Evolutionary conservation across 2,888 invertebrate species (phyloP).

Genomic region (Fragum whitleyi): DNA sequence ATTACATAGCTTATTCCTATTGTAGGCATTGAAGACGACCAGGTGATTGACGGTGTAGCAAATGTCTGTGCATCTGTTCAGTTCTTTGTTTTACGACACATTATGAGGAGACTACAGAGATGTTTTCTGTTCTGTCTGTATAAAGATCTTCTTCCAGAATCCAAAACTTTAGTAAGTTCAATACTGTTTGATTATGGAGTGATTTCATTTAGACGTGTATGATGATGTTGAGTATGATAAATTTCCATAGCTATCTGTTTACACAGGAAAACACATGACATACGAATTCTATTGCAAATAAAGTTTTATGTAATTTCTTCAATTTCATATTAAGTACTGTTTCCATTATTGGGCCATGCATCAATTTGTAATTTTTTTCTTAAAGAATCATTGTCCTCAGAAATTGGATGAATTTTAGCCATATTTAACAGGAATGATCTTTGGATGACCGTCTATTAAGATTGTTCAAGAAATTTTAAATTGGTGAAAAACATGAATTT

Average conservation of each 20-base stretch:
- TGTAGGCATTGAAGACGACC: constrained; percentile 78
- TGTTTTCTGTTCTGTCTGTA: constrained; percentile 90
- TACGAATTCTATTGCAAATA: no score
- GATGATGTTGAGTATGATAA: not conserved
- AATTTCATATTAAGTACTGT: not conserved
- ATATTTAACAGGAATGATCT: no score
- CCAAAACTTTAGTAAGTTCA: constrained; percentile 70
- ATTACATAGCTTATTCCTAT: no score
- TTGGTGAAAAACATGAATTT: no score
- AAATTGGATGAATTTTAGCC: no score
- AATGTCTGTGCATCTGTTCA: constrained; percentile 96
- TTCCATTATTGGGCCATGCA: no score
- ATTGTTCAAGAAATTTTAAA: no score
- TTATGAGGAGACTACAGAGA: constrained; percentile 93
- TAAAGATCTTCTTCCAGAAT: constrained; percentile 88
- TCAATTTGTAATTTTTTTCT: no score
- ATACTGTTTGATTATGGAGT: not conserved
- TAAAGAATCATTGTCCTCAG: no score
- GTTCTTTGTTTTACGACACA: constrained; percentile 90
- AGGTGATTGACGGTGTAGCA: constrained; percentile 90
- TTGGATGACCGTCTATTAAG: no score
- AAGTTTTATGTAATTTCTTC: no score
- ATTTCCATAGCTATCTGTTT: not conserved
- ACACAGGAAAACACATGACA: not conserved
- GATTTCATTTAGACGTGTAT: not conserved